Evolutionary conservation across 2,888 invertebrate species (phyloP), one percentile per base, ranked within the genome.

Genomic region (Arrhopalites spinosus): DNA sequence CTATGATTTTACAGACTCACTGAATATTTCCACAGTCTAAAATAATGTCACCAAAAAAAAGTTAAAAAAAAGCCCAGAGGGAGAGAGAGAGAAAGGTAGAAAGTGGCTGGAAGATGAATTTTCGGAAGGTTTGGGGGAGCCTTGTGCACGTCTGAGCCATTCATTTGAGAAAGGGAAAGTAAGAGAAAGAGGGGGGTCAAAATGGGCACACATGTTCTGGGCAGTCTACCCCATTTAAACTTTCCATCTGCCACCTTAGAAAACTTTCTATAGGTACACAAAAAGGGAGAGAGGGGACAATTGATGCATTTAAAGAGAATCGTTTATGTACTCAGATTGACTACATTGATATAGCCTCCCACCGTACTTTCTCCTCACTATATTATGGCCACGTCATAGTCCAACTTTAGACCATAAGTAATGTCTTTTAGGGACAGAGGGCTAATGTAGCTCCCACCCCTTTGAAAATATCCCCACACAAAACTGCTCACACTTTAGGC

Each of bases 191-290:
- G 36, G 59, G 27, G 67, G 67, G 67, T 67, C 67, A 67, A 69
- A 69, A 53, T 59, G 56, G 59, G 70, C 59, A 70, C 70, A 70
- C 70, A 70, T 70, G 70, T 70, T 70, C 70, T 56, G 23, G 70
- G 59, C 70, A 70, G 70, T 30, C 59, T 70, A 13, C 5, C 69
- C 23, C 8, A 13, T 53, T n/a, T 69, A 17, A 47, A 50, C 69
- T 69, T 17, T 20, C 69, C 45, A 20, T 27, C 69, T 50, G 27
- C 27, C 36, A 36, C 36, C 36, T 36, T 36, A 36, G 11, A 11
- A 36, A 11, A 36, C 11, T 36, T 36, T 36, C 5, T 36, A 36
- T 36, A 36, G 36, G 36, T 36, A 11, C 11, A 11, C 11, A 11
- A 5, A 17, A 20, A 53, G 53, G 20, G 53, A 53, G 53, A n/a